These are phyloP conservation scores for Lasioglossum morio DNA, from an alignment of 2,888 invertebrate genomes.

Conservation along the genomic window DNA sequence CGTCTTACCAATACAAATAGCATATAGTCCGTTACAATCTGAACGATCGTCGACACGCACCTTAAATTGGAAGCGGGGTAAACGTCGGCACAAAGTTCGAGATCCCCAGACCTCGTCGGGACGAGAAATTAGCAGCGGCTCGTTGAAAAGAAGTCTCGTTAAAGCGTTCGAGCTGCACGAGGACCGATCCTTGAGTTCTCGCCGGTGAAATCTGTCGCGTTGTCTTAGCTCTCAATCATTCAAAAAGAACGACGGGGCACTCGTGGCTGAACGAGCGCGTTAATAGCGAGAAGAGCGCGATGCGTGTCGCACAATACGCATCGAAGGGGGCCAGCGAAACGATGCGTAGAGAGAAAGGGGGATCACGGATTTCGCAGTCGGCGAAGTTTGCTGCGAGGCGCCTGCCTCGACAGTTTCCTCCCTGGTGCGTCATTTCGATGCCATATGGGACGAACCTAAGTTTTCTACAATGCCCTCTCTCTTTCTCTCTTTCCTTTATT, in stretches of 20 bases:
- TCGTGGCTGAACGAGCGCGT: conserved; percentile 61
- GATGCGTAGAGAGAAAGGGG: neutral
- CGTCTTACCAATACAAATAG: neutral
- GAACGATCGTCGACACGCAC: neutral
- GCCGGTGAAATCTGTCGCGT: conserved; percentile 66
- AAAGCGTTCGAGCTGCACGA: conserved; percentile 35
- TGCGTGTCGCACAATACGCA: conserved; percentile 67
- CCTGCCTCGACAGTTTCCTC: conserved; percentile 48
- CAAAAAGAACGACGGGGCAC: conserved; percentile 65
- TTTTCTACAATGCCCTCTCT: conserved; percentile 70
- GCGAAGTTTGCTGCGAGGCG: conserved; percentile 47
- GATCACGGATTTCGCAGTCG: conserved; percentile 56
- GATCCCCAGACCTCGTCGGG: neutral
- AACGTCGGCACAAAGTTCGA: neutral
- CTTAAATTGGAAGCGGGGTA: neutral
- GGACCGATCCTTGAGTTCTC: conserved; percentile 54
- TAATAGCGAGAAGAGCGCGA: conserved; percentile 67
- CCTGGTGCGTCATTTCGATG: conserved; percentile 75
- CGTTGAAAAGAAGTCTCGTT: conserved; percentile 36
- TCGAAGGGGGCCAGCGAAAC: conserved; percentile 37
- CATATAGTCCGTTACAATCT: neutral
- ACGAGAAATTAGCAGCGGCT: conserved; percentile 18
- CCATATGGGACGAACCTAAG: conserved; percentile 77
- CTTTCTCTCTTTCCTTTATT: conserved; percentile 47
- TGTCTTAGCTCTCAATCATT: conserved; percentile 72